Base-by-base conservation (phyloP, 2,797 vertebrate genomes). In the Ptychadena robeensis region DNA sequence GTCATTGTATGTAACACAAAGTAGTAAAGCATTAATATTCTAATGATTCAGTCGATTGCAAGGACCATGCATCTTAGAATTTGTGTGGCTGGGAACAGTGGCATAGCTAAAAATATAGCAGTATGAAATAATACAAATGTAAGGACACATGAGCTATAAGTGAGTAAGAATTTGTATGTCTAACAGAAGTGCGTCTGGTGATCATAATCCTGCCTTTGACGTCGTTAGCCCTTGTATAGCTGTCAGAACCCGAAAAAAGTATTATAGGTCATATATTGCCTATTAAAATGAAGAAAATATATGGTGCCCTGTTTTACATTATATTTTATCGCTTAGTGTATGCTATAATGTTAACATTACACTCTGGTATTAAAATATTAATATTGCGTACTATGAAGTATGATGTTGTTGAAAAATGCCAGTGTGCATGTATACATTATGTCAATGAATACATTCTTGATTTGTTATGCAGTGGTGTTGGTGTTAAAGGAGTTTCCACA, bases 151-250 rank as follows among this genome's bases (percentile, higher is more conserved):
- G 28, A 40, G n/a, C 37, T 27, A 37, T 34, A 59, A 76, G 34
- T 14, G 38, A 6, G 78, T 25, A 71, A 71, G 4, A 72, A 72
- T 73, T 59, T 73, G 9, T 65, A 81, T 48, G 48, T 64, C 8
- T 40, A 4, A 32, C 30, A 64, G 18, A n/a, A 12, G 48, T 31
- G 63, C 0, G 10, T 75, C 32, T 9, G 6, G 5, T 25, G 44
- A 71, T 18, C 63, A 70, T 37, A 40, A 61, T 40, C 30, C 53
- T 8, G 53, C 15, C 18, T 79, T 66, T 57, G 27, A 34, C 15
- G 22, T 15, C 30, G 28, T 71, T 9, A 59, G 22, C 67, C 35
- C 34, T 31, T 15, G 25, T 70, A 40, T 4, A 18, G n/a, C n/a
- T 63, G 7, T 37, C 8, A 14, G 10, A 61, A 9, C 10, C 8